Evolutionary conservation across 2,888 invertebrate species (phyloP), one percentile per base, ranked within the genome.

Genomic region (Omphaloscelis lunosa): DNA sequence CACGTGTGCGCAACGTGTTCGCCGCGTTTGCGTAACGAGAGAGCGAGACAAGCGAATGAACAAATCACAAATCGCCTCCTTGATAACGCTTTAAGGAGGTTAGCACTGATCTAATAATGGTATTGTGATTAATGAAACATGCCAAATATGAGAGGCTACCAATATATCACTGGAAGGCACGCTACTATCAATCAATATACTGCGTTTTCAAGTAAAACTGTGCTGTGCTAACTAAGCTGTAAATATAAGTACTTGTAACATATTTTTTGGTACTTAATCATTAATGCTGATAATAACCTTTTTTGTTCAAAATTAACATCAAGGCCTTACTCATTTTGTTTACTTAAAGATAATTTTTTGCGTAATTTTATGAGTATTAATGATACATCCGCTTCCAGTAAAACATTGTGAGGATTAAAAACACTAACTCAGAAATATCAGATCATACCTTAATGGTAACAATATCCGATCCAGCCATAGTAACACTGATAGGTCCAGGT

Each of bases 401-500:
- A n/a, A 45, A n/a, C 7, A 4, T 29, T 17, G 7, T 34, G 1
- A 12, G 12, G 48, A 20, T 1, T 9, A n/a, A 66, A 29, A 20
- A 29, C 12, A 66, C 20, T 7, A 12, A 39, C 39, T 39, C 17
- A 12, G 51, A 72, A n/a, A 53, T 53, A n/a, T n/a, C 7, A 63
- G 39, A 59, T 66, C 48, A 70, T 90, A 97, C 97, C 96, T 97
- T 97, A 58, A 98, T 95, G 68, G 97, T 97, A 65, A 98, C 96
- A 66, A 96, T 93, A 79, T 96, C 95, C 3, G 95, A 91, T 78
- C 95, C 95, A 59, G 93, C 82, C 29, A 93, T 90, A 3, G 95
- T 96, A 78, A 97, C 96, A 88, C 97, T 97, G 9, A 96, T 91
- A 62, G 97, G 97, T 23, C 98, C 98, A 6, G 98, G 97, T 3